Base-by-base conservation (phyloP, 2,888 invertebrate genomes). In the Synanthedon vespiformis region DNA sequence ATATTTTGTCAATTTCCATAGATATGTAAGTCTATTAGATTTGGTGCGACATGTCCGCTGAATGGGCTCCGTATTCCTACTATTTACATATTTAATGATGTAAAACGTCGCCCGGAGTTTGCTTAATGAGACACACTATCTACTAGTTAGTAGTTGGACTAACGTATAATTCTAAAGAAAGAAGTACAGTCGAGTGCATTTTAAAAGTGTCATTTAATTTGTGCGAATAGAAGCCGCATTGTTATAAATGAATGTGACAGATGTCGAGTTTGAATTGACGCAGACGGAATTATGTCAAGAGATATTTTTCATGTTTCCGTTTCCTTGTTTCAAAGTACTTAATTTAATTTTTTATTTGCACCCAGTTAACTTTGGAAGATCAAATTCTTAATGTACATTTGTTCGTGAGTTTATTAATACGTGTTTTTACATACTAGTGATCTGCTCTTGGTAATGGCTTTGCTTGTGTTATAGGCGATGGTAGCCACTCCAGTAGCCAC, bases 1-100 rank as follows among this genome's bases (percentile, higher is more conserved):
- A 2, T 1, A 49, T 54, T 13, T n/a, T 14, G 60, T 44, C 62
- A 56, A 52, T 53, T 60, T 66, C 64, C 61, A 65, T 61, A 72
- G 69, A 69, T 64, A 55, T 52, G 53, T 67, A 74, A 60, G 58
- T 76, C 76, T 77, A 63, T 60, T 52, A 59, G 61, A 65, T 57
- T 57, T 61, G 68, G 70, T 71, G 70, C 75, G 74, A 80, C 81
- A 77, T 83, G 85, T 84, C 82, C 74, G 66, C 63, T 77, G 76
- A 83, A 80, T 80, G 74, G 81, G 76, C 76, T 68, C 72, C 75
- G 79, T 80, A 79, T 81, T 80, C 77, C 75, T 68, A 76, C 70
- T 80, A 84, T 84, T 85, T 84, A 81, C 84, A 86, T 85, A 82
- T 77, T 80, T 82, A 85, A 85, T 83, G 84, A 85, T 76, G 74